Base-by-base conservation (phyloP, 2,113 vertebrate genomes). In the Chaetorhynchus papuensis region DNA sequence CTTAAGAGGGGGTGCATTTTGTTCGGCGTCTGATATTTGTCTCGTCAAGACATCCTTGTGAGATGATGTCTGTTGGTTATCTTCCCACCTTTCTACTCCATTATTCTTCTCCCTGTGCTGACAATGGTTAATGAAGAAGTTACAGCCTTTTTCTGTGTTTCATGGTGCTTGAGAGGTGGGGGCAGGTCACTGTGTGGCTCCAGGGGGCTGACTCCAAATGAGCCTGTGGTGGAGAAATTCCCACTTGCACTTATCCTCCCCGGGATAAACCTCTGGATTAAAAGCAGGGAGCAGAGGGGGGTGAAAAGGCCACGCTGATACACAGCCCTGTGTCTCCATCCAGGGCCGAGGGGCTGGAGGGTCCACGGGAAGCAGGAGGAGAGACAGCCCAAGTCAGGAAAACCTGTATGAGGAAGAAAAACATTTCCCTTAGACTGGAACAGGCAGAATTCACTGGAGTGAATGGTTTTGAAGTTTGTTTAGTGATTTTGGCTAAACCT, bases 1-100 rank as follows among this genome's bases (percentile, higher is more conserved):
- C 81, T 94, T 96, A 88, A 88, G 92, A 83, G 92, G 83, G 90
- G 95, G 91, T 59, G 84, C 68, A 63, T 95, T 94, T 94, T 94
- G 61, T 93, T 94, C 20, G 0, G 75, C 2, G 2, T 65, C 83
- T 93, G 76, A 80, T 95, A 91, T 93, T 96, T 96, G 85, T 94
- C 94, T 95, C 13, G 1, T 78, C 83, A 78, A 94, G 85, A 78
- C 61, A 33, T 79, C 72, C 42, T 44, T 28, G 17, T 31, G 92
- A 90, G 82, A 83, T 74, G 64, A 52, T 74, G 90, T 50, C 93
- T 96, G 77, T 96, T 97, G 94, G 82, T 92, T 96, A 50, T 60
- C 76, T 89, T 74, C 52, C 61, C 47, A 79, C 52, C 69, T 77
- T 69, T 78, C 64, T 26, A 30, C 28, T 71, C 70, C 80, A 11